Percentiles rank a stretch among this genome's conserved stretches.
Conservation (phyloP, 2,888 invertebrate genomes). For the Ferrisia virgata region DNA sequence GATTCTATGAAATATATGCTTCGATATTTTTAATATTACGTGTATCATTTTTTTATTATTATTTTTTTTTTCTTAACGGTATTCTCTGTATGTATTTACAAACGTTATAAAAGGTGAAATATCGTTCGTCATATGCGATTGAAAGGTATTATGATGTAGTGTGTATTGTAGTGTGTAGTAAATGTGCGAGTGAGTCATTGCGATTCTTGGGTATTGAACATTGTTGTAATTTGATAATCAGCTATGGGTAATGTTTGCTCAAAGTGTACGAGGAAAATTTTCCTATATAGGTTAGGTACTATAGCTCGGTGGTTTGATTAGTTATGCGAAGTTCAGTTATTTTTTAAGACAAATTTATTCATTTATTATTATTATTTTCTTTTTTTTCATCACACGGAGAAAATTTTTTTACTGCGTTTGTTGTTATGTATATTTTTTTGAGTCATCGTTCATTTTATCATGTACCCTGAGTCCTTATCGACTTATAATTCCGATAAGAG, state of each 20-base stretch:
- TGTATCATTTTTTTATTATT: neutral
- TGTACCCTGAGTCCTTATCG: neutral
- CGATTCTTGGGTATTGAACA: neutral
- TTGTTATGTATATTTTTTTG: neutral
- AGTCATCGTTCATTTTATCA: neutral
- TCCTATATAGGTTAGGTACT: no score
- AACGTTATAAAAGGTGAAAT: neutral
- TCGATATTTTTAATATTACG: neutral
- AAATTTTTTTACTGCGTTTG: neutral
- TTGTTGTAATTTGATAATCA: neutral
- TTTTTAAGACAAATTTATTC: neutral
- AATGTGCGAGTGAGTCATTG: neutral
- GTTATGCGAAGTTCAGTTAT: neutral
- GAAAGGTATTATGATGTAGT: neutral
- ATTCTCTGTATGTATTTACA: neutral
- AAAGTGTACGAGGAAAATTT: neutral
- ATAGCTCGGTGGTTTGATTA: neutral
- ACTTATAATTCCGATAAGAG: neutral
- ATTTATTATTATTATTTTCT: no score
- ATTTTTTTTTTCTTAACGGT: neutral
- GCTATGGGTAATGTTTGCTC: neutral
- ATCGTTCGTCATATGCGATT: neutral
- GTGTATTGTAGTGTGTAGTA: neutral
- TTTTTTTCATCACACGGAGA: neutral
- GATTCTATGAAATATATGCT: neutral